Percentiles rank a stretch among this genome's conserved stretches.
Evolutionary conservation across 2,888 invertebrate species (phyloP).

Genomic region (Orthonychiurus folsomi): DNA sequence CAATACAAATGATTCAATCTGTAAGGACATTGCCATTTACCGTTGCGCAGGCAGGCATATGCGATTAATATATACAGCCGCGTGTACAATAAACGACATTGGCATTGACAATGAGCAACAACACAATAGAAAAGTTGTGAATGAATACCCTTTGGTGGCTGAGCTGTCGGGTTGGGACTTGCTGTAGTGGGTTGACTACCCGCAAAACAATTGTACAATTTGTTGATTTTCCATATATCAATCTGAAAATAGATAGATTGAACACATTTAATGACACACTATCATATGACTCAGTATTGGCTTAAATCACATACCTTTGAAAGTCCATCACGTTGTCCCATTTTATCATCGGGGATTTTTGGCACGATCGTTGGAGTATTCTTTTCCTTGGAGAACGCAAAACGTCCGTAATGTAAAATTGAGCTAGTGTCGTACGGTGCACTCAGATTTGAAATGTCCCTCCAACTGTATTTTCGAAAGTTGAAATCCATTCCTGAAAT

Average conservation of each 20-base stretch:
- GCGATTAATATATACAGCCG: too few species aligned
- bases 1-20: too few species aligned
- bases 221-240: constrained; percentile 42
- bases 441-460: constrained; percentile 42
- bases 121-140: background rate
- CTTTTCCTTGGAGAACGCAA: constrained; percentile 43
- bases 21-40: too few species aligned
- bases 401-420: constrained; percentile 45
- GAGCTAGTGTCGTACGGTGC: constrained; percentile 43
- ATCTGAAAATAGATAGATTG: constrained; percentile 17
- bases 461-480: constrained; percentile 42
- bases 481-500: constrained; percentile 42
- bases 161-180: background rate
- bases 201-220: constrained; percentile 41
- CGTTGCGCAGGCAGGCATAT: too few species aligned
- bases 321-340: constrained; percentile 44
- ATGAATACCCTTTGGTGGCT: background rate
- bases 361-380: constrained; percentile 43
- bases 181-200: constrained; percentile 5
- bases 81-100: too few species aligned
- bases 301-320: constrained; percentile 41
- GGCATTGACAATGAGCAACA: background rate
- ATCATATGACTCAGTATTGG: background rate
- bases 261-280: too few species aligned
- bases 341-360: constrained; percentile 37